Base-by-base conservation (phyloP, 2,888 invertebrate species). In the Synanthedon andrenaeformis region DNA sequence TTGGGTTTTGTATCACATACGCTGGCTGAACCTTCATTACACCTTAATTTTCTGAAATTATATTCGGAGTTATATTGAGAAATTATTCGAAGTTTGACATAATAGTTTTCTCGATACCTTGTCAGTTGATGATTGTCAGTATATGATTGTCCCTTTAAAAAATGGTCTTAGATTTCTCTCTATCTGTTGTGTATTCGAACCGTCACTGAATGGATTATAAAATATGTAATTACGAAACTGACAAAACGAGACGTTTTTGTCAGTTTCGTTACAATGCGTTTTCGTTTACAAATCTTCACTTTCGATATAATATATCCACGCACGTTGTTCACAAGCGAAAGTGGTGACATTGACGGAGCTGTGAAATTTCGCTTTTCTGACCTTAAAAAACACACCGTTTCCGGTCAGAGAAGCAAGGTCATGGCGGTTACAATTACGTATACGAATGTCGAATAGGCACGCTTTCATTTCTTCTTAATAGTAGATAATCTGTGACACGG, bases 351-450 rank as follows among this genome's bases (percentile, higher is more conserved):
- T 61, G 59, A 62, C 58, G 49, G 57, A 61, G 60, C 58, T 58
- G 58, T 58, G 63, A 63, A 68, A 68, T 70, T 72, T 74, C 70
- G 67, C 64, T 70, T 74, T 67, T 69, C 61, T 65, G 63, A 67
- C 68, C 70, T 69, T 67, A 66, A 70, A 53, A 53, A 53, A 53
- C 49, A 53, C 13, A 17, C 49, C 4, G 49, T 49, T 23, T 17
- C 49, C 23, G 49, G 49, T 12, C 49, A 17, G 23, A 49, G 23
- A 49, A 12, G 17, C 49, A 52, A 55, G 53, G 53, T 53, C 55
- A 35, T 17, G 23, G 19, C 49, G 49, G 23, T 35, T 42, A 55
- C 53, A 53, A 55, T 53, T 55, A 53, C 51, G 51, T 28, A 55
- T 53, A 50, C 50, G 28, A 14, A n/a, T n/a, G n/a, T n/a, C n/a